Evolutionary conservation across 2,113 vertebrate genomes (phyloP).

Genomic region (Asarcornis scutulata): DNA sequence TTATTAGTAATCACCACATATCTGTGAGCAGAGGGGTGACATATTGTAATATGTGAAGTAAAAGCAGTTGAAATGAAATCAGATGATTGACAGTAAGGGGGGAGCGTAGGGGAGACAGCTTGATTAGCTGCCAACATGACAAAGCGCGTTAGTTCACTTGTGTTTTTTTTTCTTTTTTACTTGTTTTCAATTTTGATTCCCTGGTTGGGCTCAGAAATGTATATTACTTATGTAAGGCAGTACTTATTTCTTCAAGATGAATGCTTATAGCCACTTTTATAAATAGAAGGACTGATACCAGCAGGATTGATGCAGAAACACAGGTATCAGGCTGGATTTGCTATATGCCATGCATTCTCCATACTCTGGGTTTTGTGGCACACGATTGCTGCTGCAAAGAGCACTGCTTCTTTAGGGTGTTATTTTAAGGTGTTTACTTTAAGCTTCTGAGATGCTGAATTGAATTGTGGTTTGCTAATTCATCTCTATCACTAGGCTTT

Average conservation of each 20-base stretch:
- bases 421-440: background rate
- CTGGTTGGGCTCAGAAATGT: background rate
- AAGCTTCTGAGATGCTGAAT: background rate
- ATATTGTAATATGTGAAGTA: background rate
- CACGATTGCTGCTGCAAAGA: background rate
- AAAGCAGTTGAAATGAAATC: background rate
- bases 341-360: accelerated
- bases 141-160: background rate
- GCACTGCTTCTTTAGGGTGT: background rate
- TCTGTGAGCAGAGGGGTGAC: background rate
- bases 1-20: background rate
- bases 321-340: background rate
- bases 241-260: background rate
- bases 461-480: background rate
- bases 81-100: background rate
- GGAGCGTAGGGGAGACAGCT: background rate
- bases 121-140: background rate
- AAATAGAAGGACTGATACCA: background rate
- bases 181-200: background rate
- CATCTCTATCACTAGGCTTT: background rate
- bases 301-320: background rate
- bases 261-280: background rate
- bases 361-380: background rate
- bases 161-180: background rate
- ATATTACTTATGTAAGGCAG: background rate